Evolutionary conservation across 1,140 invertebrate species (phyloP).

Genomic region (Acyrthosiphon pisum): DNA sequence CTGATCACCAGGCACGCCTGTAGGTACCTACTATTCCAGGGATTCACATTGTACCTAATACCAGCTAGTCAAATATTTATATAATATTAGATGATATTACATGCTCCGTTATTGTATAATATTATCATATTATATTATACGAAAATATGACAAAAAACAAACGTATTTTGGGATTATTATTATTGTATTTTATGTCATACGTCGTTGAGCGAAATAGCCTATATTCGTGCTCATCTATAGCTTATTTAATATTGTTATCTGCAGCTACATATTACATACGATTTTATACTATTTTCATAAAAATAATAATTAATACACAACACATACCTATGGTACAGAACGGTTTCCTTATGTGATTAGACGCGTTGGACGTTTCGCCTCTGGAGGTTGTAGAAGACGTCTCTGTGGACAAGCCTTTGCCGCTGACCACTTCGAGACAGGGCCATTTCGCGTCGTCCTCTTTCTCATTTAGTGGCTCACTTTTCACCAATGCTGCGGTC

Average conservation of each 20-base stretch:
- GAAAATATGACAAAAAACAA: not conserved
- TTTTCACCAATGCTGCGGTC: constrained; percentile 11
- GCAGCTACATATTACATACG: not conserved
- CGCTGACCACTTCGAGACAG: not conserved
- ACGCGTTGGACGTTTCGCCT: not conserved
- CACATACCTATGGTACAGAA: constrained; percentile 28
- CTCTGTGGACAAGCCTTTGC: not conserved
- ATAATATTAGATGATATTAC: too few species aligned
- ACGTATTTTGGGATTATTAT: not conserved
- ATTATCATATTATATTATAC: not conserved
- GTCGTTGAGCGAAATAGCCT: not conserved
- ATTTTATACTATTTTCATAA: not conserved
- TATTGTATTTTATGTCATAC: not conserved
- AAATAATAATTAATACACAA: not conserved
- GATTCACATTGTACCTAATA: too few species aligned
- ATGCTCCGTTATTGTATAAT: not conserved
- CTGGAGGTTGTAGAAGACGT: constrained; percentile 33
- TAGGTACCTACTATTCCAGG: too few species aligned
- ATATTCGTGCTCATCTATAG: not conserved
- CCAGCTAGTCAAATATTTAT: not conserved
- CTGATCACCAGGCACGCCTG: too few species aligned
- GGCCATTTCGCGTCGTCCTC: constrained; percentile 41
- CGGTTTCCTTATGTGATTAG: not conserved
- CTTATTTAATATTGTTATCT: not conserved
- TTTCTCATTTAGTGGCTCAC: not conserved